These are phyloP conservation scores for Puntigrus tetrazona DNA, from an alignment of 2,113 vertebrate species.

Conservation along the genomic window DNA sequence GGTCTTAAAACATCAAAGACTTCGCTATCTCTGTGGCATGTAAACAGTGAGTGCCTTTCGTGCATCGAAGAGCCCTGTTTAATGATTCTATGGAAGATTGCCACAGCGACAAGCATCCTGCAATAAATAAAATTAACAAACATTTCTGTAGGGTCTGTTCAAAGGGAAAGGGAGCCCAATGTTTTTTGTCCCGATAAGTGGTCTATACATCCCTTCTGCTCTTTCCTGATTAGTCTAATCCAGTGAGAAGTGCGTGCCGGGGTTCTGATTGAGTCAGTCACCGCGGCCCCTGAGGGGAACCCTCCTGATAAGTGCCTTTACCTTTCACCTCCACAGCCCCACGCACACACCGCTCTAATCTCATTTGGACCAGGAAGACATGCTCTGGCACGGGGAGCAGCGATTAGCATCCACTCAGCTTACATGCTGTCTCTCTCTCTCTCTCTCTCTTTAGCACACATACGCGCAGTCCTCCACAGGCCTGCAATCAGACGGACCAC, in stretches of 20 bases:
- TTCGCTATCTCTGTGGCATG: conserved; percentile 73
- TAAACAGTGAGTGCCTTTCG: conserved; percentile 76
- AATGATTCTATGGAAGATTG: conserved; percentile 83
- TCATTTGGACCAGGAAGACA: conserved; percentile 77
- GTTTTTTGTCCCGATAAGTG: conserved; percentile 80
- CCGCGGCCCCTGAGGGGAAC: conserved; percentile 72
- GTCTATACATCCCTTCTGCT: conserved; percentile 77
- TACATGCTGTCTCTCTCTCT: conserved; percentile 44
- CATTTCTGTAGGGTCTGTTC: conserved; percentile 85
- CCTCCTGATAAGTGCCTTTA: conserved; percentile 83
- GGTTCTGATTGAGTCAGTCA: conserved; percentile 82
- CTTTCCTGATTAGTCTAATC: conserved; percentile 84
- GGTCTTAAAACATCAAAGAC: conserved; percentile 78
- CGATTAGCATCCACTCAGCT: conserved; percentile 76
- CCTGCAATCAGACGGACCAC: conserved; percentile 24
- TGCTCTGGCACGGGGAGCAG: conserved; percentile 73
- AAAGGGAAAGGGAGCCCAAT: conserved; percentile 78
- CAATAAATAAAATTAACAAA: conserved; percentile 85
- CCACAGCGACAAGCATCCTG: conserved; percentile 79
- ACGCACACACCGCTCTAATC: conserved; percentile 76
- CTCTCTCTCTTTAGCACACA: conserved; percentile 29
- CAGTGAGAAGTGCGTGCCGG: conserved; percentile 78
- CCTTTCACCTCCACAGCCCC: conserved; percentile 83
- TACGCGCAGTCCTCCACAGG: conserved; percentile 7
- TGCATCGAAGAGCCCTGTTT: conserved; percentile 73